Percentiles rank a stretch among this genome's conserved stretches.
Conservation (phyloP, 2,888 invertebrate genomes). For the Cosmia trapezina region DNA sequence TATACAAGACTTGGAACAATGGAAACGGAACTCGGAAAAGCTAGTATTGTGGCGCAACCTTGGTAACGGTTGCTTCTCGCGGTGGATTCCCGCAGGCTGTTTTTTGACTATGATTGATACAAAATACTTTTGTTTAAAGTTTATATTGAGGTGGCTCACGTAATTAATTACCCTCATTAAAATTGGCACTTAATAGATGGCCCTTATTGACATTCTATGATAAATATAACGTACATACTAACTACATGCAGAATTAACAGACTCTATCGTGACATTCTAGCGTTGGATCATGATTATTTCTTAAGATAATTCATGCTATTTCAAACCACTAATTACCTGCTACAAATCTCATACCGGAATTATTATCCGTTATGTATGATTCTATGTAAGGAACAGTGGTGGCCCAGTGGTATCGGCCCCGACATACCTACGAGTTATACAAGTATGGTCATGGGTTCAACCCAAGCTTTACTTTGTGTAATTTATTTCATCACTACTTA, state of each 20-base stretch:
- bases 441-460: too few relatives aligned
- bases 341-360: slow-evolving; percentile 23
- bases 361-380: slow-evolving; percentile 18
- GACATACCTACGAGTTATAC: too few relatives aligned
- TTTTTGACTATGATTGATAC: background rate
- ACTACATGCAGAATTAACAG: background rate
- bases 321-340: slow-evolving; percentile 16
- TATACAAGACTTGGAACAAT: background rate
- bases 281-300: slow-evolving; percentile 20
- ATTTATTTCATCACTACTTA: too few relatives aligned
- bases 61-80: background rate
- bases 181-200: background rate
- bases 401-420: too few relatives aligned
- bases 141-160: background rate
- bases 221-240: background rate
- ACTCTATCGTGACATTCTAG: background rate
- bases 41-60: background rate
- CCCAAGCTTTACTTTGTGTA: too few relatives aligned
- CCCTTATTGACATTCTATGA: slow-evolving; percentile 16
- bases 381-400: background rate
- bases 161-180: slow-evolving; percentile 25
- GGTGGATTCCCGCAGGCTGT: background rate
- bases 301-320: slow-evolving; percentile 26
- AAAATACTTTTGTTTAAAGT: background rate
- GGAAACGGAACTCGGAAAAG: background rate